These are phyloP conservation scores for Brotula barbata DNA, from an alignment of 2,797 vertebrate species.

Conservation along the genomic window DNA sequence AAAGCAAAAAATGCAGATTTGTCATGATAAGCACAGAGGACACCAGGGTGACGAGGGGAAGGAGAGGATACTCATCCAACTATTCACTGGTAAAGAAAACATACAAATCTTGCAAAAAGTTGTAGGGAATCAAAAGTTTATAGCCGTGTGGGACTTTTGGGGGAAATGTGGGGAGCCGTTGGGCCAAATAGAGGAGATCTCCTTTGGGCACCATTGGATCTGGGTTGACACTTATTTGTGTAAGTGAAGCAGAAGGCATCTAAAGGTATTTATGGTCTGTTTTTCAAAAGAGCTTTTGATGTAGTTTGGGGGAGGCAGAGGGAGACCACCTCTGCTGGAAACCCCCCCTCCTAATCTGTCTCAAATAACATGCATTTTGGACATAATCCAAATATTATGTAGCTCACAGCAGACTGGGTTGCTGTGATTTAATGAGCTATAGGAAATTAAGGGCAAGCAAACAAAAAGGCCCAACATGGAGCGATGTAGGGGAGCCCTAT, in stretches of 20 bases:
- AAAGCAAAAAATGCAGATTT: conserved; percentile 24
- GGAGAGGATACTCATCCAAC: conserved; percentile 11
- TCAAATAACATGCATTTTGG: conserved; percentile 33
- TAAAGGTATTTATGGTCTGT: conserved; percentile 35
- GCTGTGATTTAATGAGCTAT: conserved; percentile 24
- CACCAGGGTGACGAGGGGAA: conserved; percentile 17
- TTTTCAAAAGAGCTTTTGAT: conserved; percentile 40
- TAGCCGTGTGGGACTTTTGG: no score
- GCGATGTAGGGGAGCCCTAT: no score
- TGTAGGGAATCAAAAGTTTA: no score
- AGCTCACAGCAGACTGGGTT: conserved; percentile 7
- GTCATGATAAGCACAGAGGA: conserved; percentile 14
- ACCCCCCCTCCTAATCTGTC: conserved; percentile 14
- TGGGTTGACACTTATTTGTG: conserved; percentile 7
- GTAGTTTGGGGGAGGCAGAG: conserved; percentile 13
- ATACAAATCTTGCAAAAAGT: conserved; percentile 4
- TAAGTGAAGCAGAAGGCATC: conserved; percentile 17
- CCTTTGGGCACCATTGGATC: conserved; percentile 11
- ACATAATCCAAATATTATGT: conserved; percentile 7
- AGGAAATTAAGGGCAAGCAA: conserved; percentile 16
- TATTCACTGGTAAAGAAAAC: no score
- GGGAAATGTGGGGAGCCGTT: conserved; percentile 6
- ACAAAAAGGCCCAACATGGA: conserved; percentile 10
- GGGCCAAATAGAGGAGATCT: conserved; percentile 14
- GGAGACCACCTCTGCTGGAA: conserved; percentile 28